phyloP scores from a whole-genome alignment of 2,797 vertebrate species.

The Sebastes vulpes region DNA sequence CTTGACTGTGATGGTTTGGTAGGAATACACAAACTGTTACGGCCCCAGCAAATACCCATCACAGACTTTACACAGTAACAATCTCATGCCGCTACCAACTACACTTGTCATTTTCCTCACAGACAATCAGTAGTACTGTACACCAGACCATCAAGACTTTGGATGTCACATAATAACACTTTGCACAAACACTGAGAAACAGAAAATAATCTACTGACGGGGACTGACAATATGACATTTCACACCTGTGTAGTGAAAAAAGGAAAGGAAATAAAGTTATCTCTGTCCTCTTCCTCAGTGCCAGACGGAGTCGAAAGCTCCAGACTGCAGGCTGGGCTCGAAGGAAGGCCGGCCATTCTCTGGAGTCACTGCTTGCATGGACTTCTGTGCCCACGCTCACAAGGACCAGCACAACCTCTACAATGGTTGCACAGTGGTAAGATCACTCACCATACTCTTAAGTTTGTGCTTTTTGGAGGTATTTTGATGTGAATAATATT shows the following conservation, averaged over 20 bases:
- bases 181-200: neutral
- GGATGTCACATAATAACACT: neutral
- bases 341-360: slow-evolving; percentile 97
- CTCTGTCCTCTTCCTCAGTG: slow-evolving; percentile 83
- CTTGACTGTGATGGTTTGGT: neutral
- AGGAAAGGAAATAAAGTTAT: neutral
- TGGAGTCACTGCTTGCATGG: slow-evolving; percentile 98
- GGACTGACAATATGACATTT: neutral
- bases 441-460: slow-evolving; percentile 25
- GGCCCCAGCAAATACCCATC: neutral
- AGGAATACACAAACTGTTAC: neutral
- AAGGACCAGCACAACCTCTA: slow-evolving; percentile 99
- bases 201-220: neutral
- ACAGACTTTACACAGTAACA: neutral
- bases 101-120: neutral
- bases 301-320: slow-evolving; percentile 88
- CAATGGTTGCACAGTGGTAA: slow-evolving; percentile 98
- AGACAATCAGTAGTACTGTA: neutral
- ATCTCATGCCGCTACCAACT: neutral
- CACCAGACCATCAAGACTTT: neutral
- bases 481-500: neutral
- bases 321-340: slow-evolving; percentile 94
- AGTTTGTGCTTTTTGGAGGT: neutral
- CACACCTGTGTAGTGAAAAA: neutral
- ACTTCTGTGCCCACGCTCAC: slow-evolving; percentile 98